Conservation (phyloP, 2,113 vertebrate species). For the Notarius lentiginosus region DNA sequence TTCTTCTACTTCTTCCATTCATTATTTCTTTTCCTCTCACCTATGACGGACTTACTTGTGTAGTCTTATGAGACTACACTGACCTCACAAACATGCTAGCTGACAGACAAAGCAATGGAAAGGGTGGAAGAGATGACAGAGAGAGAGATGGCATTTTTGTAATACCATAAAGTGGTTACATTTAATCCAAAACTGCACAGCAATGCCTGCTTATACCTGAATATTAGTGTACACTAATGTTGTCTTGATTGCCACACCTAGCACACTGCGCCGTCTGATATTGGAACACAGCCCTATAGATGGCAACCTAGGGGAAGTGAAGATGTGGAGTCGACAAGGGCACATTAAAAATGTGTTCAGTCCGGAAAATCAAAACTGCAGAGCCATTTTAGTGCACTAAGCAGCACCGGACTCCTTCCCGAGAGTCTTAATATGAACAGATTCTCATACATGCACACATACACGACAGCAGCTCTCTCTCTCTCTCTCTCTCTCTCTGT, state of each 20-base stretch:
- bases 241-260: neutral
- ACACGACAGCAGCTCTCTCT: neutral
- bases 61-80: neutral
- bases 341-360: neutral
- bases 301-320: neutral
- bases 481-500: constrained; percentile 5
- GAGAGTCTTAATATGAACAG: constrained; percentile 14
- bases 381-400: neutral
- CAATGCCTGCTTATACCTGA: neutral
- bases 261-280: neutral
- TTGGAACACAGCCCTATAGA: neutral
- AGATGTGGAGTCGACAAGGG: neutral
- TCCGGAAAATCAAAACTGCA: neutral
- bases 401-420: neutral
- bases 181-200: neutral
- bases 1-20: neutral
- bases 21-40: neutral
- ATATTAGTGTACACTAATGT: neutral
- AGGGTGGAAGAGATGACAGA: neutral
- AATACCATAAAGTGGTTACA: neutral
- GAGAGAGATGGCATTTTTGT: neutral
- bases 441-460: neutral
- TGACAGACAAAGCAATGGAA: neutral
- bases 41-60: neutral
- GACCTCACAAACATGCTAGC: neutral